phyloP scores from a whole-genome alignment of 2,888 invertebrate genomes.

The Lochmaea crataegi region DNA sequence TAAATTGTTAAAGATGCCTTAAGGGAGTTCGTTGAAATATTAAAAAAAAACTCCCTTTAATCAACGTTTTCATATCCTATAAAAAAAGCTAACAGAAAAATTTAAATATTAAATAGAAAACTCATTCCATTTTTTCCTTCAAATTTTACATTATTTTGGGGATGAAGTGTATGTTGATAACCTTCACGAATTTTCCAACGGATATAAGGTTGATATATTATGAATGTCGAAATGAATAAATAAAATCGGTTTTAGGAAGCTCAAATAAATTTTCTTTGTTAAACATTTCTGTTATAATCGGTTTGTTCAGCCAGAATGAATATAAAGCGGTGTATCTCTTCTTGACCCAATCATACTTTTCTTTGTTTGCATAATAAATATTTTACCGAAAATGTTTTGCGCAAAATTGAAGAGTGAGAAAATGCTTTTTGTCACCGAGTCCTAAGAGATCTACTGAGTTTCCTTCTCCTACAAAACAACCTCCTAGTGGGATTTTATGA shows the following conservation, averaged over 20 bases:
- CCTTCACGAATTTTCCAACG: conserved; percentile 22
- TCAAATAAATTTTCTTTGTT: conserved; percentile 23
- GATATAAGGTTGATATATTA: conserved; percentile 24
- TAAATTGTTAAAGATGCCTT: too few relatives aligned
- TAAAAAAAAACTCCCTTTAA: too few relatives aligned
- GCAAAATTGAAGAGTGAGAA: too few relatives aligned
- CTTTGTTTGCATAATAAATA: too few relatives aligned
- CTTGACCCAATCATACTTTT: too few relatives aligned
- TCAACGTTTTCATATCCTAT: neutral
- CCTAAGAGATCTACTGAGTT: too few relatives aligned
- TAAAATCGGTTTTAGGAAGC: conserved; percentile 23
- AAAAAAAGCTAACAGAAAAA: neutral
- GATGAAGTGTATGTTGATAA: conserved; percentile 17
- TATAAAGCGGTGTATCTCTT: neutral
- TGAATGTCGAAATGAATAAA: conserved; percentile 25
- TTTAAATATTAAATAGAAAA: conserved; percentile 19
- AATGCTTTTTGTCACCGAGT: too few relatives aligned
- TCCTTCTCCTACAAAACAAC: too few relatives aligned
- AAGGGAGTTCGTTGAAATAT: too few relatives aligned
- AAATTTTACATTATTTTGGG: conserved; percentile 25
- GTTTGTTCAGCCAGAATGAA: conserved; percentile 3
- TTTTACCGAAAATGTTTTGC: too few relatives aligned
- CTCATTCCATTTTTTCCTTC: neutral
- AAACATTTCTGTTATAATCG: conserved; percentile 12
- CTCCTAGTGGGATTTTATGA: too few relatives aligned